A percentile compares a stretch with the other conserved stretches of the same genome.
Evolutionary conservation across 1,140 invertebrate genomes (phyloP).

Genomic region (Drosophila pallidifrons): DNA sequence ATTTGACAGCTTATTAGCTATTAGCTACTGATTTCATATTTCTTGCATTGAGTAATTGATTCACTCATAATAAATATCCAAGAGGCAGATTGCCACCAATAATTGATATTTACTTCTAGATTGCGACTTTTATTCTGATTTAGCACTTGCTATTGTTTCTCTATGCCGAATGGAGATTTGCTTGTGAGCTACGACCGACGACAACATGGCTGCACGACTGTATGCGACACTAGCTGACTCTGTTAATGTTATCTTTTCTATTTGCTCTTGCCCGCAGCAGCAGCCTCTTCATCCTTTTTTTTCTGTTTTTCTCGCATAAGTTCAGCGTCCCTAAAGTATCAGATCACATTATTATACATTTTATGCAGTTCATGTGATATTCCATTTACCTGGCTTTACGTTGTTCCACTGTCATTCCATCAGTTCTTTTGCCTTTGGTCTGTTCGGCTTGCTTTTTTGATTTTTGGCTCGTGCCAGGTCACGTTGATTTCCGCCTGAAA

Average conservation of each 20-base stretch:
- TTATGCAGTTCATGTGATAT: conserved; percentile 16
- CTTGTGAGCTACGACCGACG: conserved; percentile 24
- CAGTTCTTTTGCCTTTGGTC: conserved; percentile 88
- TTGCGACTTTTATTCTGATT: conserved; percentile 15
- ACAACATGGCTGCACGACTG: not conserved
- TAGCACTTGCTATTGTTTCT: not conserved
- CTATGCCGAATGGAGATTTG: conserved; percentile 39
- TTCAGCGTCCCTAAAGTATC: conserved; percentile 90
- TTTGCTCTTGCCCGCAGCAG: conserved; percentile 66
- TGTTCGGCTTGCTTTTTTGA: conserved; percentile 90
- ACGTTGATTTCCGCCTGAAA: conserved; percentile 92
- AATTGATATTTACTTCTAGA: conserved; percentile 8
- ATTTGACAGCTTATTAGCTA: conserved; percentile 4
- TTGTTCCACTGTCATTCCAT: conserved; percentile 91
- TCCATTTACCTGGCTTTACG: conserved; percentile 90
- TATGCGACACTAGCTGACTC: not conserved
- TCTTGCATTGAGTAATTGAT: conserved; percentile 32
- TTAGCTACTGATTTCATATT: conserved; percentile 14
- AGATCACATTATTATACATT: conserved; percentile 11
- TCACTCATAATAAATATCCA: conserved; percentile 32
- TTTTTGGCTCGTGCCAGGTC: conserved; percentile 93
- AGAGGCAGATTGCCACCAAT: conserved; percentile 2
- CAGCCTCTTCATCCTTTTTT: conserved; percentile 85
- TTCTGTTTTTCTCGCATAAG: conserved; percentile 93
- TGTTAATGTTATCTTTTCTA: conserved; percentile 40